A percentile compares a stretch with the other conserved stretches of the same genome.
These are phyloP conservation scores for Crocallis elinguaria DNA, from an alignment of 2,888 invertebrate genomes.

Conservation along the genomic window DNA sequence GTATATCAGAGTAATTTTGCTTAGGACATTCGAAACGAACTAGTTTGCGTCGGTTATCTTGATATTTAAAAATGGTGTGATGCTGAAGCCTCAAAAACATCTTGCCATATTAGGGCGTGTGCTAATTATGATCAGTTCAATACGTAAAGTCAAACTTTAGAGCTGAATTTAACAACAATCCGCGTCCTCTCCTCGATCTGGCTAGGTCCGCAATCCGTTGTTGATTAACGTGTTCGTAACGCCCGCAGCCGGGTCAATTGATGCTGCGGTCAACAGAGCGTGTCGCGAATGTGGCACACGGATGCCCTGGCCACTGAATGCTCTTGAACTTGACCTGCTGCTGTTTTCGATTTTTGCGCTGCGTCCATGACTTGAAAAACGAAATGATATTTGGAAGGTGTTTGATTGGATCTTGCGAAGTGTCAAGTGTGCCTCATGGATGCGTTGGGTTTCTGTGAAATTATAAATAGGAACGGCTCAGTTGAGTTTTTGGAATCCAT, in stretches of 20 bases:
- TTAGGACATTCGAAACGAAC: neutral
- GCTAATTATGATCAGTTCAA: neutral
- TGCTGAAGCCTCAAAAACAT: neutral
- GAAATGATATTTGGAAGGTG: neutral
- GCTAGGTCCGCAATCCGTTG: neutral
- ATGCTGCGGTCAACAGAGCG: constrained; percentile 61
- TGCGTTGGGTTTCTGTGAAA: too few species aligned
- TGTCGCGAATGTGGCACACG: constrained; percentile 48
- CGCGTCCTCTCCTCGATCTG: neutral
- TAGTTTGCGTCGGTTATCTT: neutral
- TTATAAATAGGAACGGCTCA: too few species aligned
- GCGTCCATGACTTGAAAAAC: constrained; percentile 2
- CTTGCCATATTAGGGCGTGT: neutral
- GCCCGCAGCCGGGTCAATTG: constrained; percentile 50
- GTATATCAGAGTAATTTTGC: constrained; percentile 1
- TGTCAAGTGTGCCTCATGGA: too few species aligned
- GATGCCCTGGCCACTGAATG: constrained; percentile 38
- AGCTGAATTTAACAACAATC: neutral
- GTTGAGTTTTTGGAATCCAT: too few species aligned
- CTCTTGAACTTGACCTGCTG: constrained; percentile 64
- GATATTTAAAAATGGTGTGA: neutral
- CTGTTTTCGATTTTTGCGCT: constrained; percentile 18
- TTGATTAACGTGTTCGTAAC: constrained; percentile 19
- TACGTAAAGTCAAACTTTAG: neutral
- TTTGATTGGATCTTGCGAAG: too few species aligned